These are phyloP conservation scores for Isoperla grammatica DNA, from an alignment of 2,888 invertebrate species.

Conservation along the genomic window DNA sequence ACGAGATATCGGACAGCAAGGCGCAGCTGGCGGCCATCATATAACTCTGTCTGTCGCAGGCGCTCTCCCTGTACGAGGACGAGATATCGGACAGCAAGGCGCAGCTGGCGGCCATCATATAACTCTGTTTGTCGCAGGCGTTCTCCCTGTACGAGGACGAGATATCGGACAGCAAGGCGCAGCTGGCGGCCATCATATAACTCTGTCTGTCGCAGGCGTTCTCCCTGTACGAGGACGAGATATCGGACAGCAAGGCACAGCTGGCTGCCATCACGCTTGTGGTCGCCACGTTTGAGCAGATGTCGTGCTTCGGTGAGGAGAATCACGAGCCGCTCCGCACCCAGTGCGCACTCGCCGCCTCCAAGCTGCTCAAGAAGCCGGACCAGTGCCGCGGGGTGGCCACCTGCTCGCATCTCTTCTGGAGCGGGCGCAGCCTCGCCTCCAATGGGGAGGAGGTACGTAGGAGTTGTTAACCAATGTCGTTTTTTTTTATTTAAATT, in stretches of 20 bases:
- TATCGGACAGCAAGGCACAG: conserved; percentile 95
- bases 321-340: conserved; percentile 95
- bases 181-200: conserved; percentile 93
- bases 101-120: conserved; percentile 92
- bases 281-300: conserved; percentile 91
- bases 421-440: conserved; percentile 64
- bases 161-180: conserved; percentile 95
- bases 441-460: conserved; percentile 47
- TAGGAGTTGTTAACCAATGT: too few species aligned
- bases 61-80: conserved; percentile 96
- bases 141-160: conserved; percentile 98
- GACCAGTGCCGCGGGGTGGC: conserved; percentile 96
- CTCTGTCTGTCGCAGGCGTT: conserved; percentile 75
- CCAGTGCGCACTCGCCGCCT: conserved; percentile 92
- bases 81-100: conserved; percentile 97
- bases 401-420: conserved; percentile 92
- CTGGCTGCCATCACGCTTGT: conserved; percentile 92
- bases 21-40: conserved; percentile 94
- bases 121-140: too few species aligned
- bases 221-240: conserved; percentile 96
- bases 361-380: conserved; percentile 93
- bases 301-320: conserved; percentile 91
- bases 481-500: too few species aligned
- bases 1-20: conserved; percentile 96
- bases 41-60: too few species aligned